Percentiles rank a stretch among this genome's conserved stretches.
These are phyloP conservation scores for Plecturocebus donacophilus DNA, from an alignment of 2,113 vertebrate species.

Conservation along the genomic window DNA sequence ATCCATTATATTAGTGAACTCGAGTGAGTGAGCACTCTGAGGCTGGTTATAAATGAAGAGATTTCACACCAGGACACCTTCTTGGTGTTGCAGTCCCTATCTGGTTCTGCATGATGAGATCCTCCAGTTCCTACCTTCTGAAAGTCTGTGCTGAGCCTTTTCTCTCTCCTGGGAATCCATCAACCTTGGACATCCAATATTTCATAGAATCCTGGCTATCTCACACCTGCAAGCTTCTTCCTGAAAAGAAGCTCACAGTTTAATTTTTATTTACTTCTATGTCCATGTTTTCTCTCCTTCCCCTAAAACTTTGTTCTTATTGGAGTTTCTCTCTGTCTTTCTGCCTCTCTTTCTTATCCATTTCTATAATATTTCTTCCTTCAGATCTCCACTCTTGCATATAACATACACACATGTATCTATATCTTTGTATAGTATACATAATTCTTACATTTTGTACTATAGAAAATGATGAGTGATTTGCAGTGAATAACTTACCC, in stretches of 20 bases:
- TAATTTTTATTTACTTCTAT: constrained; percentile 12
- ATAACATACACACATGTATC: not conserved
- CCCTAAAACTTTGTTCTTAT: not conserved
- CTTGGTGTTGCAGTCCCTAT: not conserved
- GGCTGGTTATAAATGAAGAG: not conserved
- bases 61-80: not conserved
- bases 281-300: not conserved
- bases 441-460: not conserved
- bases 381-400: not conserved
- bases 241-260: not conserved
- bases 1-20: not conserved
- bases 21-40: not conserved
- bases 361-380: not conserved
- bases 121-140: not conserved
- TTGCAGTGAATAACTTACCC: not conserved
- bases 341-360: too few species aligned
- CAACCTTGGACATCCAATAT: not conserved
- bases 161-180: not conserved
- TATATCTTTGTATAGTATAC: not conserved
- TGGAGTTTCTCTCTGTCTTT: not conserved
- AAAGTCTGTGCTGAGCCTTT: not conserved
- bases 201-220: not conserved
- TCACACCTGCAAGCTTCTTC: not conserved
- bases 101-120: not conserved
- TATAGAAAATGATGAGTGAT: not conserved